These are phyloP conservation scores for Taenioides sp. DNA, from an alignment of 2,797 vertebrate species.

Conservation along the genomic window DNA sequence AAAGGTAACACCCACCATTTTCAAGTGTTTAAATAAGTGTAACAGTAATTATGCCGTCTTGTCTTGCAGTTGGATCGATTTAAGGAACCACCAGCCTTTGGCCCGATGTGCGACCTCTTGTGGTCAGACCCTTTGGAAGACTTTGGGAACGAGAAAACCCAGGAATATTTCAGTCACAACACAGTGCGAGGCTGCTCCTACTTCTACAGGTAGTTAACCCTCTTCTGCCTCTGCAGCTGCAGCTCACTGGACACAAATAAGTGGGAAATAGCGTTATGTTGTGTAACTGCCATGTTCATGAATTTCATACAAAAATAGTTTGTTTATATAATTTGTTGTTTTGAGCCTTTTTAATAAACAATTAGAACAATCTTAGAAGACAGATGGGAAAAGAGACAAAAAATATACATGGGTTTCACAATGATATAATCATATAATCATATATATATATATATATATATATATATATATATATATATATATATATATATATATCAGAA, in stretches of 20 bases:
- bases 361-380: no score
- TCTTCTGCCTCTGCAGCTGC: constrained; percentile 7
- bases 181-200: constrained; percentile 85
- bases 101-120: constrained; percentile 84
- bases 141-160: constrained; percentile 84
- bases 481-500: no score
- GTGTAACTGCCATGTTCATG: not conserved
- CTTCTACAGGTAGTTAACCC: constrained; percentile 80
- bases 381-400: no score
- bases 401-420: no score
- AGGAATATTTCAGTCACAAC: constrained; percentile 85
- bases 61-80: constrained; percentile 80
- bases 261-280: not conserved
- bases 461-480: no score
- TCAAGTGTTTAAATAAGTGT: constrained; percentile 1
- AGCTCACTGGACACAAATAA: not conserved
- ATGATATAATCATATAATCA: no score
- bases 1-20: constrained; percentile 68
- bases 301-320: not conserved
- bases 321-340: not conserved
- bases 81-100: constrained; percentile 84
- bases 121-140: constrained; percentile 85
- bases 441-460: no score
- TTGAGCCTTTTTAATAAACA: not conserved
- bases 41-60: constrained; percentile 1